Base-by-base conservation (phyloP, 2,888 invertebrate genomes). In the Oxystoma pomonae region DNA sequence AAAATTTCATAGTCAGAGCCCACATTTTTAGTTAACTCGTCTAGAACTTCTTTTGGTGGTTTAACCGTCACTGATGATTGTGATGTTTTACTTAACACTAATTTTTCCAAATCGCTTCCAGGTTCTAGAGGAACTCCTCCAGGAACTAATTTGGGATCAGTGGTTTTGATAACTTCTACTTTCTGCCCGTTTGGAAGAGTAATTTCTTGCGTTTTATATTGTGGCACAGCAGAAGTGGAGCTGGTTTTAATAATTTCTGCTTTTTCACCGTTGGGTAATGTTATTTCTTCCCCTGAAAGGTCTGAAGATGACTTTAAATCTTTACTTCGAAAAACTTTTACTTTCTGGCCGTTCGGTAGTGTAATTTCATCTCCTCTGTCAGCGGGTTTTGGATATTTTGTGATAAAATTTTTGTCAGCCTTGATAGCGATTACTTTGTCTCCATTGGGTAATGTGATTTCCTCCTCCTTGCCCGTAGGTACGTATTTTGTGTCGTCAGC, bases 1-100 rank as follows among this genome's bases (percentile, higher is more conserved):
- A 91, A 84, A 0, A 93, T 83, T 77, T 94, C 92, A 72, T 88
- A 93, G 71, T 93, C 89, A 0, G 91, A 88, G 1, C 90, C 90
- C 0, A 92, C 89, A 0, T 89, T 90, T 76, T 90, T 90, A 0
- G 92, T 91, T 55, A 93, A 78, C 74, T 93, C 91, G 58, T 92
- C 91, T 7, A 93, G 83, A 1, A 90, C 84, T 18, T 84, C 83
- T 67, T 85, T 84, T 21, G 87, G 88, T 64, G 91, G 90, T 69
- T 83, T 84, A 22, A 83, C 82, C 0, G 86, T 86, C 21, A 83
- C 82, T 0, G 86, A 86, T 7, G 84, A 83, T 0, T 77, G 70
- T 1, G 82, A 78, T 1, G 75, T 73, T 63, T 74, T 83, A 76
- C 65, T 83, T 72, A 76, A 64, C 3, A 78, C 72, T 19, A 78